Evolutionary conservation across 2,797 vertebrate species (phyloP).

Genomic region (Lagorchestes hirsutus): DNA sequence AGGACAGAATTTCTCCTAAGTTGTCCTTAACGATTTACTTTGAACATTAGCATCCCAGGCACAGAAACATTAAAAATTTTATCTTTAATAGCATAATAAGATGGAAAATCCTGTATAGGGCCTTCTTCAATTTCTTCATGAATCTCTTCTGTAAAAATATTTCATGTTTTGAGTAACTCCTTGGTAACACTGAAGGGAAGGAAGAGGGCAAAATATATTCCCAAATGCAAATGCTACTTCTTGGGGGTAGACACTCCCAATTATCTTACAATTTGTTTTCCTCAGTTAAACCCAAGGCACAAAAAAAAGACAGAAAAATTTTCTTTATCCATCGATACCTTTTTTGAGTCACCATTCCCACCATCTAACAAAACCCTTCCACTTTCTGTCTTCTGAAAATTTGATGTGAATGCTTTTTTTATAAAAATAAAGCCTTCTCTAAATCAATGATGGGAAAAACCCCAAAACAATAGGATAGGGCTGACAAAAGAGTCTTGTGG

Average conservation of each 20-base stretch:
- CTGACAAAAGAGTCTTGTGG: too few relatives aligned
- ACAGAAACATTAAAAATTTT: not conserved
- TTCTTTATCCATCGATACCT: too few relatives aligned
- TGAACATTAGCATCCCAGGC: not conserved
- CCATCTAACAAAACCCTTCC: too few relatives aligned
- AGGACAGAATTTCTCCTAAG: not conserved
- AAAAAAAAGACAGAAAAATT: not conserved
- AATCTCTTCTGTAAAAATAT: not conserved
- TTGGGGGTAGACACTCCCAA: not conserved
- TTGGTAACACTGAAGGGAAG: not conserved
- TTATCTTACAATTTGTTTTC: not conserved
- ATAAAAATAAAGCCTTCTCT: too few relatives aligned
- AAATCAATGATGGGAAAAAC: too few relatives aligned
- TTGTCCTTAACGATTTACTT: not conserved
- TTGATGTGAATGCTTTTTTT: too few relatives aligned
- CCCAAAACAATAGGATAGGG: too few relatives aligned
- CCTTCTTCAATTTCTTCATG: not conserved
- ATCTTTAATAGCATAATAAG: not conserved
- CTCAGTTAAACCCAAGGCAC: not conserved
- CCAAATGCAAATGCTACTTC: not conserved
- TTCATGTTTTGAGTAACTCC: not conserved
- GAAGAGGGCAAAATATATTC: not conserved
- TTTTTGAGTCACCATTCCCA: too few relatives aligned
- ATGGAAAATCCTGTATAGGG: too few relatives aligned
- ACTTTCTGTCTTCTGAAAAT: too few relatives aligned